Percentiles rank a stretch among this genome's conserved stretches.
phyloP scores from a whole-genome alignment of 2,113 vertebrate genomes.

The Bufo bufo region DNA sequence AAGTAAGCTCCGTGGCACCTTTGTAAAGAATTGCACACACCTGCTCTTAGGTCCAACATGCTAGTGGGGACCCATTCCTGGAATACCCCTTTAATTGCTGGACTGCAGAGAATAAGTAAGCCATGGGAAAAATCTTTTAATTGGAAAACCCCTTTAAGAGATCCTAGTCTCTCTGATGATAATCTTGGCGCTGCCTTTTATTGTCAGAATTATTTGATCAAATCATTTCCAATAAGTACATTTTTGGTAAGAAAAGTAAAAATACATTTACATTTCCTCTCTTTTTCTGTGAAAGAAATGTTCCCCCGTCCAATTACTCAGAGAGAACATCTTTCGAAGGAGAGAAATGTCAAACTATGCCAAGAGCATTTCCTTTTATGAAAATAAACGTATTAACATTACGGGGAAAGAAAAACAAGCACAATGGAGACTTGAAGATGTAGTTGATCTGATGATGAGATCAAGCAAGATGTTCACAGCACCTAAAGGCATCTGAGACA shows the following conservation, averaged over 20 bases:
- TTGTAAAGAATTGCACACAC: too few relatives aligned
- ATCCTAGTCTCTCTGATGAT: too few relatives aligned
- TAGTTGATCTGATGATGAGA: slow-evolving; percentile 20
- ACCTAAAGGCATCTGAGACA: slow-evolving; percentile 19
- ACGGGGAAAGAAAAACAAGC: neutral
- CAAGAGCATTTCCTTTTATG: slow-evolving; percentile 43
- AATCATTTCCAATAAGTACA: neutral
- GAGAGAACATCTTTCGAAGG: neutral
- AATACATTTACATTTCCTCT: neutral
- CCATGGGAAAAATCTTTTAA: too few relatives aligned
- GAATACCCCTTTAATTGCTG: too few relatives aligned
- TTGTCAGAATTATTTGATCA: neutral
- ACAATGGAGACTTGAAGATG: neutral
- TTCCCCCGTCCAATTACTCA: slow-evolving; percentile 8
- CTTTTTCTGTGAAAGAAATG: neutral
- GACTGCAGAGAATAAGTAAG: too few relatives aligned
- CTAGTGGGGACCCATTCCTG: too few relatives aligned
- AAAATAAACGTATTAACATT: slow-evolving; percentile 21
- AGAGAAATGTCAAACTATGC: slow-evolving; percentile 11
- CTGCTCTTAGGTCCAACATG: too few relatives aligned
- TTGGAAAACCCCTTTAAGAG: too few relatives aligned
- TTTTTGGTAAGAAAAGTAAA: neutral
- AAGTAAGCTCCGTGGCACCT: too few relatives aligned
- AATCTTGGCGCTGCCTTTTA: neutral
- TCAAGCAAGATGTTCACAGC: neutral